These are phyloP conservation scores for Anguilla pacifica DNA, from an alignment of 2,797 vertebrate species.

Conservation along the genomic window DNA sequence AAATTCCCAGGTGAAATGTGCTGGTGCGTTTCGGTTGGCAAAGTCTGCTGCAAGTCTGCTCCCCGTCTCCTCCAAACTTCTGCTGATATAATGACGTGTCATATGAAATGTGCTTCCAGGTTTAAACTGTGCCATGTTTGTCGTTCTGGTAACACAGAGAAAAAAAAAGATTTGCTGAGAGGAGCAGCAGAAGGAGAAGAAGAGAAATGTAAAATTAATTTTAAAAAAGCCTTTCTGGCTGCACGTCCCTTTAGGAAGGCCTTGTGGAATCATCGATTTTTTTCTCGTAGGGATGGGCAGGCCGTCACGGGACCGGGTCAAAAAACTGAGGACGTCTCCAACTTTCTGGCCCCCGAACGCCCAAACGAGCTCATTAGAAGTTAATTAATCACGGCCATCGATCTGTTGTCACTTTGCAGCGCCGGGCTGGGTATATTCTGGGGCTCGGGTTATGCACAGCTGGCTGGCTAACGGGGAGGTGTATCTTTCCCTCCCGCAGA, in stretches of 20 bases:
- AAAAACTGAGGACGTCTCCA: slow-evolving; percentile 56
- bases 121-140: background rate
- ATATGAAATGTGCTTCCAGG: background rate
- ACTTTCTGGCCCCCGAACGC: slow-evolving; percentile 64
- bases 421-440: slow-evolving; percentile 35
- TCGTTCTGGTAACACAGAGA: background rate
- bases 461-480: slow-evolving; percentile 53
- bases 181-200: background rate
- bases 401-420: slow-evolving; percentile 72
- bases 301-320: slow-evolving; percentile 40
- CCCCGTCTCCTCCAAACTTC: background rate
- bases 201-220: background rate
- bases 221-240: background rate
- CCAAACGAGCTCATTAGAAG: slow-evolving; percentile 80
- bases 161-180: background rate
- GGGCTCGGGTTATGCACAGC: slow-evolving; percentile 55
- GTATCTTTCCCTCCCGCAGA: slow-evolving; percentile 34
- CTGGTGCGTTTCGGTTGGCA: background rate
- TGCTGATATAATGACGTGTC: background rate
- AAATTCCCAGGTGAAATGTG: background rate
- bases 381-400: slow-evolving; percentile 81
- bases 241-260: background rate
- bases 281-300: background rate
- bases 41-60: background rate
- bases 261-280: slow-evolving; percentile 20